These are phyloP conservation scores for Sturnus vulgaris DNA, from an alignment of 2,113 vertebrate genomes.

Conservation along the genomic window DNA sequence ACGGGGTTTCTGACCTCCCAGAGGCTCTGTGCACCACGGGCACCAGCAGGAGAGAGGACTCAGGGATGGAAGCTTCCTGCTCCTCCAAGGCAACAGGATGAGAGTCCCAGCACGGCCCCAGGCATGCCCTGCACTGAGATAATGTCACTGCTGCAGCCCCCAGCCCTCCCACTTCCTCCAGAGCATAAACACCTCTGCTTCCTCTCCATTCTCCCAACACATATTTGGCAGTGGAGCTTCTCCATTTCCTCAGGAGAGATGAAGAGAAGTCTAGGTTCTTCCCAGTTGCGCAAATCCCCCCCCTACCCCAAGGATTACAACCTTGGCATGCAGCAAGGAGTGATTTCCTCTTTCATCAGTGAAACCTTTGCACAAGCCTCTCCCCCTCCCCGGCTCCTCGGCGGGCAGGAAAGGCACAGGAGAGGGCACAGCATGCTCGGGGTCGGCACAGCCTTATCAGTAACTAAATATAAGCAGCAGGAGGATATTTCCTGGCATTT, in stretches of 20 bases:
- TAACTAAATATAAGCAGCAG: not conserved
- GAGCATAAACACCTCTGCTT: constrained; percentile 57
- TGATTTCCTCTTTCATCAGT: constrained; percentile 1
- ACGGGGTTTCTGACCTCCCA: not conserved
- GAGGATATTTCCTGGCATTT: not conserved
- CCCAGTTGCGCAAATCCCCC: constrained; percentile 33
- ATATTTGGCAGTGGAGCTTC: constrained; percentile 27
- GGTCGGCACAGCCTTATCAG: not conserved
- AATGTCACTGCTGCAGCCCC: not conserved
- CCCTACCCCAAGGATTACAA: not conserved
- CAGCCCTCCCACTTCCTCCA: constrained; percentile 53
- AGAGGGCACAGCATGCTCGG: not conserved
- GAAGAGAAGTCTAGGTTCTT: constrained; percentile 53
- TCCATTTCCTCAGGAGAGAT: constrained; percentile 30
- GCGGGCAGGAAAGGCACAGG: not conserved
- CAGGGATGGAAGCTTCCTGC: constrained; percentile 5
- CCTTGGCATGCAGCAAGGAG: constrained; percentile 2
- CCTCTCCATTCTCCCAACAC: constrained; percentile 56
- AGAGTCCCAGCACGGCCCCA: not conserved
- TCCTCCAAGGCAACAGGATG: constrained; percentile 45
- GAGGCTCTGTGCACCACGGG: not conserved
- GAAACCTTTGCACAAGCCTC: constrained; percentile 2
- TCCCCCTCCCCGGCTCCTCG: not conserved
- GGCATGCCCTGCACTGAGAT: not conserved
- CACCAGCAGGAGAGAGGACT: not conserved